Percentiles rank a stretch among this genome's conserved stretches.
Evolutionary conservation across 2,113 vertebrate genomes (phyloP).

Genomic region (Thalassoma bifasciatum): DNA sequence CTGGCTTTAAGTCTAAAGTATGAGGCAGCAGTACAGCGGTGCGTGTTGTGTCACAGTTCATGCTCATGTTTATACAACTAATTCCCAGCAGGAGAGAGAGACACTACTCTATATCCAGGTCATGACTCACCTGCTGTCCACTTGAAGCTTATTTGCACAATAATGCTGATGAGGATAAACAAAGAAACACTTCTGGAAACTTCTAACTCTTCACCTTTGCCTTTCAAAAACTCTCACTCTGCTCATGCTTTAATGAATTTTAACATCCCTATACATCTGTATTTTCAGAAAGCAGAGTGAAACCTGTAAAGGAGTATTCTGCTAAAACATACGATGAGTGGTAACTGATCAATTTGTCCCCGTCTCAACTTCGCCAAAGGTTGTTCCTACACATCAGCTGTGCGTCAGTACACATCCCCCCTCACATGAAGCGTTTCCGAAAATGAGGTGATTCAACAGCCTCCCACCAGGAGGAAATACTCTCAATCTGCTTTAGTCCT

Average conservation of each 20-base stretch:
- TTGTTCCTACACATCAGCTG: slow-evolving; percentile 57
- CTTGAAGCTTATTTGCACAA: slow-evolving; percentile 39
- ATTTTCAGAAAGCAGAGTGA: background rate
- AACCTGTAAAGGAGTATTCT: background rate
- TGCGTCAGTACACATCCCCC: slow-evolving; percentile 58
- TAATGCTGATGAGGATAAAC: slow-evolving; percentile 39
- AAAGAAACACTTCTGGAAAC: background rate
- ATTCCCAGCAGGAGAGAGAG: slow-evolving; percentile 39
- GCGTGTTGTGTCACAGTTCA: slow-evolving; percentile 32
- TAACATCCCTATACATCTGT: background rate
- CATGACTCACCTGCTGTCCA: slow-evolving; percentile 43
- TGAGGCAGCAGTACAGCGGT: background rate
- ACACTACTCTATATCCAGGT: slow-evolving; percentile 28
- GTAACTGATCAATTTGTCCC: slow-evolving; percentile 20
- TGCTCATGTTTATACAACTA: slow-evolving; percentile 46
- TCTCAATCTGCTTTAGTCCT: slow-evolving; percentile 85
- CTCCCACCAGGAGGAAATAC: slow-evolving; percentile 81
- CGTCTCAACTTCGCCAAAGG: slow-evolving; percentile 9
- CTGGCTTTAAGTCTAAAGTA: slow-evolving; percentile 11
- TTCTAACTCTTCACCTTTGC: background rate
- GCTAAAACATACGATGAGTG: background rate
- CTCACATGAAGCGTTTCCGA: slow-evolving; percentile 68
- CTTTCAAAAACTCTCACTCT: slow-evolving; percentile 1
- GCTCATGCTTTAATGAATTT: slow-evolving; percentile 10
- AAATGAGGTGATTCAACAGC: slow-evolving; percentile 79